Evolutionary conservation across 2,888 invertebrate genomes (phyloP), one percentile per base, ranked within the genome.

Genomic region (Elegia similella): DNA sequence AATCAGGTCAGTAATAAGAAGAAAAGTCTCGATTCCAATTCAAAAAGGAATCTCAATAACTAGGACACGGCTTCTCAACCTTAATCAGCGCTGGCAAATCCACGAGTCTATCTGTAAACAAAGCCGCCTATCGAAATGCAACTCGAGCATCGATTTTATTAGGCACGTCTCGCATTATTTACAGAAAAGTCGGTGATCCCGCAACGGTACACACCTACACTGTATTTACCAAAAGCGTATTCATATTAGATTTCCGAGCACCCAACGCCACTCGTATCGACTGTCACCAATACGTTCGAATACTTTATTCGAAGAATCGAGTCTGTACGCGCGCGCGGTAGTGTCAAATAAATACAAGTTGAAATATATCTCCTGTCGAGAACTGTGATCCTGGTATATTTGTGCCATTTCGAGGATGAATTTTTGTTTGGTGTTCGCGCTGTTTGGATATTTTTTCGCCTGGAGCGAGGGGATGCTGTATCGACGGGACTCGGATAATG

Each of bases 241-340:
- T 88, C 88, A 89, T 89, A 88, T 89, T 89, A 88, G 87, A 88
- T 88, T 87, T 84, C 80, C 84, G 80, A 84, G 80, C 79, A 78
- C 75, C 78, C 84, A 83, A 84, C 82, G 83, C 75, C 83, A 78
- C 57, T 53, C 30, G 43, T 54, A 34, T 53, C 47, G 48, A 42
- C 48, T 55, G 48, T 47, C 42, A 52, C 30, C 43, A 52, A 58
- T 62, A 59, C 58, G 56, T 52, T 56, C 56, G 82, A 78, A 88
- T 85, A 88, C 84, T 86, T 86, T 89, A 88, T 87, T 81, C 81
- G 83, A 80, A 38, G 79, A 79, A 80, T 80, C 79, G 82, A 82
- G 80, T 78, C 78, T 79, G 85, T 77, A 69, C 82, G 81, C 80
- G 79, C 83, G 78, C 80, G 57, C 60, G 56, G 76, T 15, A 48